Percentiles rank a stretch among this genome's conserved stretches.
Evolutionary conservation across 2,797 vertebrate genomes (phyloP).

Genomic region (Parotocinclus haroldoi): DNA sequence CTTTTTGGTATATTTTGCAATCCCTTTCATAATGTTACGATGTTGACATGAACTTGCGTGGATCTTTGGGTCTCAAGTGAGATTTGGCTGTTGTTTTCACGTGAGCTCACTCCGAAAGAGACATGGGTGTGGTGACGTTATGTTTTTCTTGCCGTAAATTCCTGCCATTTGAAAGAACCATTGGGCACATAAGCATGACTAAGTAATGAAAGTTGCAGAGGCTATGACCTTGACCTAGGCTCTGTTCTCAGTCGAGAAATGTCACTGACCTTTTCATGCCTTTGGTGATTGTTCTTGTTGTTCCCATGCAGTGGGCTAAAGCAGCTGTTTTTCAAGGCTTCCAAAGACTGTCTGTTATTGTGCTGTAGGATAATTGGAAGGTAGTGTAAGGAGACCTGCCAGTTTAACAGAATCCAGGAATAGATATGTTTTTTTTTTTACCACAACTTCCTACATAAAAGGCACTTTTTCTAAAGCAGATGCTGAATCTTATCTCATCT

Average conservation of each 20-base stretch:
- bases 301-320: conserved; percentile 23
- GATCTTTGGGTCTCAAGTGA: neutral
- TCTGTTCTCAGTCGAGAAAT: conserved; percentile 44
- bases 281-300: conserved; percentile 41
- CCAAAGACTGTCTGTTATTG: conserved; percentile 6
- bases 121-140: conserved; percentile 6
- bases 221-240: conserved; percentile 33
- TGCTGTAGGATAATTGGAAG: neutral
- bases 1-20: conserved; percentile 21
- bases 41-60: conserved; percentile 3
- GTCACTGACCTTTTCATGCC: conserved; percentile 44
- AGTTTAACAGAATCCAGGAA: conserved; percentile 1
- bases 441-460: neutral
- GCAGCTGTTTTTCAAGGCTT: conserved; percentile 2
- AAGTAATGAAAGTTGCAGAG: conserved; percentile 33
- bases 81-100: neutral
- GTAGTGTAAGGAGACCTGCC: neutral
- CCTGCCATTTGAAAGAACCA: conserved; percentile 31
- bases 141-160: conserved; percentile 12
- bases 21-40: conserved; percentile 26
- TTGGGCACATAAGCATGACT: conserved; percentile 26
- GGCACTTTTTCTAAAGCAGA: too few relatives aligned
- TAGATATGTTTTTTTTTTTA: neutral
- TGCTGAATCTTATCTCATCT: too few relatives aligned
- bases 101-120: conserved; percentile 5